Evolutionary conservation across 2,888 invertebrate species (phyloP).

Genomic region (Thera britannica): DNA sequence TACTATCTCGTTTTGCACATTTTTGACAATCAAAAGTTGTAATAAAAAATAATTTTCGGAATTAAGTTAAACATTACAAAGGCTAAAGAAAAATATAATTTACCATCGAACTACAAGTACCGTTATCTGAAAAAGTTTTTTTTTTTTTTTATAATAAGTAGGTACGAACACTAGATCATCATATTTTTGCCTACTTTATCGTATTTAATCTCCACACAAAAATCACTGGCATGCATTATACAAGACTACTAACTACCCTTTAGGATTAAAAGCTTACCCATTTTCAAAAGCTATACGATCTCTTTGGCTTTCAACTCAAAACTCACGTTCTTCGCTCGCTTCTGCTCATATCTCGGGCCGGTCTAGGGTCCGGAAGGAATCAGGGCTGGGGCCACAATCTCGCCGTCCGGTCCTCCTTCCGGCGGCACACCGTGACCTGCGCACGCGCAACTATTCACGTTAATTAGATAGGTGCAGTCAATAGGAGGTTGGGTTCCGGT

Average conservation of each 20-base stretch:
- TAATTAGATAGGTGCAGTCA: constrained; percentile 46
- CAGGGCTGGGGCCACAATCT: constrained; percentile 81
- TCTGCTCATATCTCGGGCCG: constrained; percentile 45
- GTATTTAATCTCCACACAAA: no score
- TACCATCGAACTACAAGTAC: no score
- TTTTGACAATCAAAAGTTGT: no score
- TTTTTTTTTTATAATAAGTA: no score
- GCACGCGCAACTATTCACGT: constrained; percentile 64
- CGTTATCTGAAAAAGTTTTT: no score
- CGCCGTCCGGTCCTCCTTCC: constrained; percentile 78
- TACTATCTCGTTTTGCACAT: no score
- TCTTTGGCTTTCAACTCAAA: not conserved
- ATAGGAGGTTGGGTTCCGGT: constrained; percentile 36
- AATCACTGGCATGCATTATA: no score
- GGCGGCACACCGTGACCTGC: constrained; percentile 70
- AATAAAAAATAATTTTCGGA: no score
- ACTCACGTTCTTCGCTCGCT: not conserved
- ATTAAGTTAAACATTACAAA: no score
- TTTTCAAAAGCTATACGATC: not conserved
- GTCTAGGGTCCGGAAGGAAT: constrained; percentile 78
- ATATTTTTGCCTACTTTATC: no score
- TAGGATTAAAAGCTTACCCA: not conserved
- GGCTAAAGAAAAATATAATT: no score
- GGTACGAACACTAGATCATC: no score
- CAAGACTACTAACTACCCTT: not conserved